Evolutionary conservation across 37 sponge, comb jelly and placozoan genomes (phyloP).

Genomic region (Chondrosia reniformis): DNA sequence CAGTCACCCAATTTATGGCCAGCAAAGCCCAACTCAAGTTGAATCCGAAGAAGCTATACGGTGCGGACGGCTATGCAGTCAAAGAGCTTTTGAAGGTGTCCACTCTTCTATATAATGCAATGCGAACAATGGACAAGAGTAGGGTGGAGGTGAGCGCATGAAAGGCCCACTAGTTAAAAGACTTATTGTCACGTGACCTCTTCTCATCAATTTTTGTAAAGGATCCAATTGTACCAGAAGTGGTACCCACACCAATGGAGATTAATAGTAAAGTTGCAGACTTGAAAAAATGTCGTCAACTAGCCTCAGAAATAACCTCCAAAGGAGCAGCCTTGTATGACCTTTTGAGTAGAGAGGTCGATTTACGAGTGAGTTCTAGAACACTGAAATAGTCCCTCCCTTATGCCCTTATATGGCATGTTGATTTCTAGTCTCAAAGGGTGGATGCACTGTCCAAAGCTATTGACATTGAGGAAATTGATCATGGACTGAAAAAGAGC

Average conservation of each 20-base stretch:
- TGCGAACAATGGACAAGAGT: no score
- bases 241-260: constrained; percentile 13
- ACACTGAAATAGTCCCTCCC: not conserved
- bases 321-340: constrained; percentile 89
- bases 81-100: constrained; percentile 94
- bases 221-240: not conserved
- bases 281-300: constrained; percentile 84
- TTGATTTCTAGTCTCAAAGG: constrained; percentile 53
- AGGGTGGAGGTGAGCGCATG: no score
- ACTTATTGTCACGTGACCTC: no score
- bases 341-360: constrained; percentile 84
- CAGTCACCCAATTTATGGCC: constrained; percentile 91
- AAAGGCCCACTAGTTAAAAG: no score
- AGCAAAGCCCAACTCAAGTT: constrained; percentile 90
- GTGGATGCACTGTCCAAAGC: constrained; percentile 60
- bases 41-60: constrained; percentile 93
- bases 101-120: constrained; percentile 83
- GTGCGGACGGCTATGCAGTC: constrained; percentile 98
- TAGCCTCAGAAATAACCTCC: constrained; percentile 91
- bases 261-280: constrained; percentile 59
- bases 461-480: constrained; percentile 84
- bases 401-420: not conserved
- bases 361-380: constrained; percentile 56
- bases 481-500: constrained; percentile 65
- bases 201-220: not conserved